Conservation (phyloP, 2,888 invertebrate genomes). For the Drosophila nr. perissopoda region DNA sequence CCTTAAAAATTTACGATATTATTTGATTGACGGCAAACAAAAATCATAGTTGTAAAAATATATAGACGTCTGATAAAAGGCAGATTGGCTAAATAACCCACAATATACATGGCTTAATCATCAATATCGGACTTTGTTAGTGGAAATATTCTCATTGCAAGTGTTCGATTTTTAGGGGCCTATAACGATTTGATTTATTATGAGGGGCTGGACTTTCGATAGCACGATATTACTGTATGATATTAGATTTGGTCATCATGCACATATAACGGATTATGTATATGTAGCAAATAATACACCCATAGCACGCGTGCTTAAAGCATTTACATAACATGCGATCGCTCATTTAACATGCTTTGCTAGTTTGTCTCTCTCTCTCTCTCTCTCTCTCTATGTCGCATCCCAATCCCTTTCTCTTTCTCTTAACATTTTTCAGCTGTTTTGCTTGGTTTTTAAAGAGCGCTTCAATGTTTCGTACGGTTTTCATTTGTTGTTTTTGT, state of each 20-base stretch:
- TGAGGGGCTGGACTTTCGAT: conserved; percentile 8
- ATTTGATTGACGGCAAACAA: conserved; percentile 26
- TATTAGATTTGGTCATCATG: conserved; percentile 13
- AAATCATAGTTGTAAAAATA: conserved; percentile 54
- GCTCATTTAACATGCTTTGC: conserved; percentile 59
- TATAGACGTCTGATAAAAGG: conserved; percentile 48
- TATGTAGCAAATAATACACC: conserved; percentile 41
- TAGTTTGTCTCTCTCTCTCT: conserved; percentile 30
- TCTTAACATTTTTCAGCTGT: conserved; percentile 3
- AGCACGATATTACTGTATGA: conserved; percentile 25
- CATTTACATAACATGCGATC: conserved; percentile 70
- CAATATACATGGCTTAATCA: conserved; percentile 65
- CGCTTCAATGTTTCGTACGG: conserved; percentile 17
- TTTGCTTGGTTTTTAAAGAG: conserved; percentile 33
- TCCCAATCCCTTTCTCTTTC: neutral
- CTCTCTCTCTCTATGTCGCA: neutral
- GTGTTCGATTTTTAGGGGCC: conserved; percentile 27
- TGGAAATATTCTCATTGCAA: conserved; percentile 17
- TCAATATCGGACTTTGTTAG: conserved; percentile 31
- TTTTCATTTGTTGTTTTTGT: conserved; percentile 10
- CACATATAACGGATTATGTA: conserved; percentile 10
- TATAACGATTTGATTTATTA: conserved; percentile 50
- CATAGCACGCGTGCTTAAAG: conserved; percentile 60
- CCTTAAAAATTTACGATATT: conserved; percentile 63
- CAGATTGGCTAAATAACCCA: conserved; percentile 31